Base-by-base conservation (phyloP, 2,888 invertebrate species). In the Drosophila cognata region DNA sequence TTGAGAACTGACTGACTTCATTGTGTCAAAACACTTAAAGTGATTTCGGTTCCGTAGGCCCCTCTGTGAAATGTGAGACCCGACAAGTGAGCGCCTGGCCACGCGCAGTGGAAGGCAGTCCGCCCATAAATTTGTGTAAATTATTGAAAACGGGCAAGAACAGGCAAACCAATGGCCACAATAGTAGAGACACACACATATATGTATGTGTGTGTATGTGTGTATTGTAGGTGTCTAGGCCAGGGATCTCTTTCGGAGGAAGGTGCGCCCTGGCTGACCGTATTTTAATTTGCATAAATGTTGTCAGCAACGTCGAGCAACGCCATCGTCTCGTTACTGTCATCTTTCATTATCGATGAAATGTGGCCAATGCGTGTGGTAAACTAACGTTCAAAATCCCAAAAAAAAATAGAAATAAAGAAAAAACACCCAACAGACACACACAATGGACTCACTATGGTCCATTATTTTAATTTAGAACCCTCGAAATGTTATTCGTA, bases 331-430 rank as follows among this genome's bases (percentile, higher is more conserved):
- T 89, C 88, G 92, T 92, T 89, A 92, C 92, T 91, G 90, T 91
- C 91, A 91, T 89, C 88, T 91, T 89, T 91, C 86, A 91, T 91
- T 91, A 91, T 90, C 91, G 91, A 88, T 89, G 82, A 88, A 81
- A 78, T 88, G 88, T 90, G 75, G 77, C 79, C 84, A 76, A 83
- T 88, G 87, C 73, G 87, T 87, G 90, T 90, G 90, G 90, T 60
- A 88, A 68, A 41, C 48, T 61, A 69, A 35, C 71, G 31, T 43
- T 57, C 41, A 21, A 50, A 4, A 51, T n/a, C 13, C 11, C 16
- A 6, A 21, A 3, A 10, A 43, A 21, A 11, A 50, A 59, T n/a
- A 13, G 16, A n/a, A 53, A 43, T 21, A 43, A 43, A 46, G 21
- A 21, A 11, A 38, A 21, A 13, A 35, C 16, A 57, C 21, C 35